Base-by-base conservation (phyloP, 2,113 vertebrate genomes). In the Aptenodytes patagonicus region DNA sequence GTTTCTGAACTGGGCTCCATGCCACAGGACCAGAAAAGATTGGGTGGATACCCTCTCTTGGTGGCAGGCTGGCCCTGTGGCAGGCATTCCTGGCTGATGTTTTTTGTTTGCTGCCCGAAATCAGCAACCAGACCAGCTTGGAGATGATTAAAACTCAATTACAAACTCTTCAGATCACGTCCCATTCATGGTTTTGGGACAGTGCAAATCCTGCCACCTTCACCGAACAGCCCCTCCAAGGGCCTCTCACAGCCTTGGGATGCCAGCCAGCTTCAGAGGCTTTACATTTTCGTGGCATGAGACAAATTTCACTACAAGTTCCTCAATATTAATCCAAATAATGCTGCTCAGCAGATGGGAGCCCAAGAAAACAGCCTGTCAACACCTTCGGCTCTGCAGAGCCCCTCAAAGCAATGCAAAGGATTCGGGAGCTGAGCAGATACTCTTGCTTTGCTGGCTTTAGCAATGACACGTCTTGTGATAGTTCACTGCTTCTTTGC, bases 231-330 rank as follows among this genome's bases (percentile, higher is more conserved):
- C 91, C 93, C 91, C 89, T 97, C 82, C 87, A 80, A 34, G 79
- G 94, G 93, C 96, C 94, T 91, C 96, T 94, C 26, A 2, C 54
- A 94, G 87, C 75, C 84, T 73, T 82, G 93, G 94, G 94, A 95
- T 88, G 75, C 60, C 93, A 95, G 91, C 89, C 94, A 97, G 84
- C 55, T 95, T 65, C 22, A 36, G 44, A 95, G 38, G 89, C 80
- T 95, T 95, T 96, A 94, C 78, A 97, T 95, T 97, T 97, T 89
- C 93, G 0, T 93, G 87, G 89, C 91, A 94, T 96, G 87, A 96
- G 90, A 85, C 91, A 97, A 87, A 96, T 90, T 94, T 95, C 15
- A 9, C 76, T 91, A 32, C 11, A 8, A 94, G 94, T 38, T 96
- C 87, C 87, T 89, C 93, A n/a, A 1, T 71, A 87, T 69, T 92